These are phyloP conservation scores for Xenopus borealis DNA, from an alignment of 2,113 vertebrate genomes.

Conservation along the genomic window DNA sequence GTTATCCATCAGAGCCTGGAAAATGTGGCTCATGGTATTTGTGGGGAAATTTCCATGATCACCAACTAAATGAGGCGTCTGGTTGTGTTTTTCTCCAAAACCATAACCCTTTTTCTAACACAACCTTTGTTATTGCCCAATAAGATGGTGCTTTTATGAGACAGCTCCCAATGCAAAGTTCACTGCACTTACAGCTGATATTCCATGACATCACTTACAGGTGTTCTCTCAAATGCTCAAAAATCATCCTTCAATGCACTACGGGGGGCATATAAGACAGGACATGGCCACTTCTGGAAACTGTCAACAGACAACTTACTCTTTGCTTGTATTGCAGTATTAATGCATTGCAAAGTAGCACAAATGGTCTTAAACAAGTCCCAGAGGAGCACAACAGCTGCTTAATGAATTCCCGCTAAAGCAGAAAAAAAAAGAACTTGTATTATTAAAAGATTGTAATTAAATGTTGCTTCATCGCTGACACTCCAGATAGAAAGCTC, in stretches of 20 bases:
- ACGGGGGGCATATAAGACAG: neutral
- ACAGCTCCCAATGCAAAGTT: slow-evolving; percentile 16
- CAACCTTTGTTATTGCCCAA: slow-evolving; percentile 6
- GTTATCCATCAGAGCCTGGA: neutral
- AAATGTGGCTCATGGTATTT: slow-evolving; percentile 1
- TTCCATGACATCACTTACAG: slow-evolving; percentile 35
- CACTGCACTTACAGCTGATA: neutral
- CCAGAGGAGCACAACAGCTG: no score
- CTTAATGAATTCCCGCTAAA: no score
- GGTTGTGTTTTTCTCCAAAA: neutral
- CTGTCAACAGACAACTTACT: no score
- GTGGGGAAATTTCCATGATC: no score
- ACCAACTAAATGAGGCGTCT: no score
- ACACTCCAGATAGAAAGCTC: no score
- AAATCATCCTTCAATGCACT: slow-evolving; percentile 8
- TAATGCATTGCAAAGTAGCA: no score
- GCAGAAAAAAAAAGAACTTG: no score
- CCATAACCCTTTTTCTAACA: neutral
- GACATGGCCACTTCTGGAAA: neutral
- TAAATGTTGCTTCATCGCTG: no score
- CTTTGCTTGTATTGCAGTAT: no score
- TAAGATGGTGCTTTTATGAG: slow-evolving; percentile 2
- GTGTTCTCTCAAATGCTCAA: slow-evolving; percentile 15
- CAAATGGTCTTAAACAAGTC: no score
- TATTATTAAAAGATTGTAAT: no score